Base-by-base conservation (phyloP, 2,888 invertebrate species). In the Ischnura elegans region DNA sequence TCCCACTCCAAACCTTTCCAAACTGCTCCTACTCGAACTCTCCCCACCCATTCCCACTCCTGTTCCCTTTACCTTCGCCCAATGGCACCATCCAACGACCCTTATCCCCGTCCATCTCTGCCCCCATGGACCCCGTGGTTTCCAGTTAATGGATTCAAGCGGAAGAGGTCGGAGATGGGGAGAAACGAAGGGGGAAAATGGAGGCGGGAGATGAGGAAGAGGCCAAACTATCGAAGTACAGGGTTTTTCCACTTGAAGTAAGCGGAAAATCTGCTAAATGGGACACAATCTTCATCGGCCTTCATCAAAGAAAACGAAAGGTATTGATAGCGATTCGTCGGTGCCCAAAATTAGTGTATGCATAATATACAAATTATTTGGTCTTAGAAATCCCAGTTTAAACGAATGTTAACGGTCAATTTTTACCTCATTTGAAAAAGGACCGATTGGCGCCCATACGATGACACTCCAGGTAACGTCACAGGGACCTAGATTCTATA, bases 101-200 rank as follows among this genome's bases (percentile, higher is more conserved):
- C 45, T 45, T 46, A 21, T 16, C 45, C 45, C 86, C 45, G 21
- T 16, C 45, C 21, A 43, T 36, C 45, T 36, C 45, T 42, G 25
- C 87, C 19, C 90, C 36, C 61, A 25, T 76, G 29, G 76, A 76
- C 61, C n/a, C 90, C 61, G 90, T 61, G 90, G 90, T 90, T 90
- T 61, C 61, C 61, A 66, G 55, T 66, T 90, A 90, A 90, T 61
- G 90, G 61, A 43, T 43, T 25, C n/a, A 45, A 43, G 61, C 90
- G 61, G n/a, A n/a, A 61, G 51, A 25, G 21, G 55, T 55, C 8
- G 87, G 19, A 42, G 6, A 13, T n/a, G 90, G 21, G 90, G 36
- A 42, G 61, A 66, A 61, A 36, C 29, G 36, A 36, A 13, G 13
- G 10, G 10, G 76, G 29, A 13, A 16, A 36, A 76, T 13, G 21